These are phyloP conservation scores for Drosophila hydei DNA, from an alignment of 1,140 invertebrate species.

Conservation along the genomic window DNA sequence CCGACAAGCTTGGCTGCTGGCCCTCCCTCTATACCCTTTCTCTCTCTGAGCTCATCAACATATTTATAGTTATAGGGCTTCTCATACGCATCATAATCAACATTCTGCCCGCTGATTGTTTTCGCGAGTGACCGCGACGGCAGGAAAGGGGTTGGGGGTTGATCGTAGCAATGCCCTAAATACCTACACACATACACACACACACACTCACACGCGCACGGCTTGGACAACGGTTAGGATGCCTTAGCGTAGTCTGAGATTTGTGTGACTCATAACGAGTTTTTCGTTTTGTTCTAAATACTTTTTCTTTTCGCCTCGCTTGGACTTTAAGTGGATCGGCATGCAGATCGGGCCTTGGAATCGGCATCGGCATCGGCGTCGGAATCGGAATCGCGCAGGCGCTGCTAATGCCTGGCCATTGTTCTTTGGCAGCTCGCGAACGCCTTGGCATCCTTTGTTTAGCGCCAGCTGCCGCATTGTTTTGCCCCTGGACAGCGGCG, in stretches of 20 bases:
- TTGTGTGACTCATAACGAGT: conserved; percentile 81
- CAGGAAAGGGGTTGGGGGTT: conserved; percentile 49
- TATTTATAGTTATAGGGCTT: conserved; percentile 34
- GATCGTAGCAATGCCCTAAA: conserved; percentile 38
- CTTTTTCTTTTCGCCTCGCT: conserved; percentile 55
- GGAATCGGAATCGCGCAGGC: conserved; percentile 37
- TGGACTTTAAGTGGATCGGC: conserved; percentile 76
- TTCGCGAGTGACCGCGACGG: conserved; percentile 74
- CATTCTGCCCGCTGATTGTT: conserved; percentile 72
- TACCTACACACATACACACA: conserved; percentile 25
- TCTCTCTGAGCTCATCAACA: conserved; percentile 33
- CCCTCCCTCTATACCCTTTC: conserved; percentile 9
- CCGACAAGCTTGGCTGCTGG: conserved; percentile 54
- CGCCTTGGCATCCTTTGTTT: conserved; percentile 70
- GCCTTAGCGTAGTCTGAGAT: conserved; percentile 62
- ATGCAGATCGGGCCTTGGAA: conserved; percentile 10
- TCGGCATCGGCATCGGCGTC: conserved; percentile 21
- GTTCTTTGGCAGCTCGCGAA: conserved; percentile 46
- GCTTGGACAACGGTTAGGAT: conserved; percentile 31
- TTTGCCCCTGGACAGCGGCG: conserved; percentile 65
- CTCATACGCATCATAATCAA: conserved; percentile 65
- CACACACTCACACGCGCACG: conserved; percentile 8
- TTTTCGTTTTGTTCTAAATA: conserved; percentile 51
- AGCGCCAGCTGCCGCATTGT: conserved; percentile 71
- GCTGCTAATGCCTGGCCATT: conserved; percentile 47